Evolutionary conservation across 1,140 invertebrate genomes (phyloP).

Genomic region (Cryptotermes secundus): DNA sequence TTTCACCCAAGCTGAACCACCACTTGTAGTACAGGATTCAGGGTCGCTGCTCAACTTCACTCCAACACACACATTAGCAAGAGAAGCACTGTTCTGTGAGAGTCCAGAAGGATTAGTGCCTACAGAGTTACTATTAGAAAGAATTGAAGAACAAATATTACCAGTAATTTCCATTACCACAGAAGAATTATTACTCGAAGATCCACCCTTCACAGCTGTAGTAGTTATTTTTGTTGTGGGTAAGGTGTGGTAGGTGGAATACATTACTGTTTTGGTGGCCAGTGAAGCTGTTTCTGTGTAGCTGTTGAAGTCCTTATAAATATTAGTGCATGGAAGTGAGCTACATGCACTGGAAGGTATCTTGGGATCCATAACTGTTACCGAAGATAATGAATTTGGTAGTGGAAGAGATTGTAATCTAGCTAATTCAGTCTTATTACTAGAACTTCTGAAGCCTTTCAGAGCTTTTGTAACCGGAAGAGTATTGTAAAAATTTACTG

Average conservation of each 20-base stretch:
- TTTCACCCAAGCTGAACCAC: background rate
- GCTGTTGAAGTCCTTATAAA: background rate
- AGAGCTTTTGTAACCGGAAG: background rate
- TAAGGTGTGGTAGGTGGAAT: conserved; percentile 2
- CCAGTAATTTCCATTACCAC: conserved; percentile 11
- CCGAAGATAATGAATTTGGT: background rate
- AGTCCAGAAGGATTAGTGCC: background rate
- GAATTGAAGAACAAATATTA: background rate
- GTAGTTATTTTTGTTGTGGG: background rate
- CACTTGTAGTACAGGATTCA: background rate
- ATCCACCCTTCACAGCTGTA: background rate
- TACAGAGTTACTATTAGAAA: background rate
- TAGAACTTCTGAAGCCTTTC: background rate
- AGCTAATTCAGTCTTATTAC: background rate
- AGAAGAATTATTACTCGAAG: background rate
- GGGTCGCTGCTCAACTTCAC: background rate
- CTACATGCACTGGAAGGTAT: background rate
- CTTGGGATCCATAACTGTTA: background rate
- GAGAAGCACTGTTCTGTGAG: background rate
- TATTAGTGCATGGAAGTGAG: background rate
- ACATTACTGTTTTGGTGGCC: background rate
- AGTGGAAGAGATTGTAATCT: background rate
- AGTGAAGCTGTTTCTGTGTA: background rate
- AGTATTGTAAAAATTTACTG: background rate
- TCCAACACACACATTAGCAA: background rate